These are phyloP conservation scores for Melanotaenia boesemani DNA, from an alignment of 2,797 vertebrate species.

Conservation along the genomic window DNA sequence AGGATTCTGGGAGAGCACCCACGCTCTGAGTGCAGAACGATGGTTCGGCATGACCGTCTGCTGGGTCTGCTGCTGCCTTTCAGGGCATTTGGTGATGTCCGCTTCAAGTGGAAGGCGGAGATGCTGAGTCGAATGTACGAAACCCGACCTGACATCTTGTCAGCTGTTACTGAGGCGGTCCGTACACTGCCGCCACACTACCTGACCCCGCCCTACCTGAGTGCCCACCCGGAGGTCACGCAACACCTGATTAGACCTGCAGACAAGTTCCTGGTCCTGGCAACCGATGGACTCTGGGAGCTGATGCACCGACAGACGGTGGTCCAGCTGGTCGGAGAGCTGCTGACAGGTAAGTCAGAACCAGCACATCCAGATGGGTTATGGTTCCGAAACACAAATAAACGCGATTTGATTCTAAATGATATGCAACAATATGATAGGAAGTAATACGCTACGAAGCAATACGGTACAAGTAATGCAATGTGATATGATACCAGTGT, in stretches of 20 bases:
- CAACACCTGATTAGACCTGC: slow-evolving; percentile 57
- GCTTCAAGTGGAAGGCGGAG: slow-evolving; percentile 77
- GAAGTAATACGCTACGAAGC: too few species aligned
- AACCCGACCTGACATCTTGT: slow-evolving; percentile 34
- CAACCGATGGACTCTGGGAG: slow-evolving; percentile 79
- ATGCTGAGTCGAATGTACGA: slow-evolving; percentile 69
- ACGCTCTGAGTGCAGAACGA: slow-evolving; percentile 53
- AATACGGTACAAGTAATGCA: too few species aligned
- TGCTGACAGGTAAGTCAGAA: slow-evolving; percentile 59
- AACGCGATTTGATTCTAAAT: too few species aligned
- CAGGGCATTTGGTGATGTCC: slow-evolving; percentile 75
- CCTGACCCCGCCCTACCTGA: slow-evolving; percentile 79
- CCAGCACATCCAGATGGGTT: background rate
- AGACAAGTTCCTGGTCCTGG: slow-evolving; percentile 79
- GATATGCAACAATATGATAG: too few species aligned
- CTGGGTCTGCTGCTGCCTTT: slow-evolving; percentile 79
- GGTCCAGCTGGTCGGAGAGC: slow-evolving; percentile 72
- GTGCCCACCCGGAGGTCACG: slow-evolving; percentile 68
- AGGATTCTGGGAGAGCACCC: slow-evolving; percentile 76
- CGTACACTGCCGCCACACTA: slow-evolving; percentile 57
- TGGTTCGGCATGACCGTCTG: slow-evolving; percentile 73
- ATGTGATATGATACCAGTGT: too few species aligned
- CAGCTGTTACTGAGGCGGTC: slow-evolving; percentile 34
- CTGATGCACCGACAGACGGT: slow-evolving; percentile 77
- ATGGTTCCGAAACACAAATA: too few species aligned